Conservation (phyloP, 2,797 vertebrate species). For the Tamandua tetradactyla region DNA sequence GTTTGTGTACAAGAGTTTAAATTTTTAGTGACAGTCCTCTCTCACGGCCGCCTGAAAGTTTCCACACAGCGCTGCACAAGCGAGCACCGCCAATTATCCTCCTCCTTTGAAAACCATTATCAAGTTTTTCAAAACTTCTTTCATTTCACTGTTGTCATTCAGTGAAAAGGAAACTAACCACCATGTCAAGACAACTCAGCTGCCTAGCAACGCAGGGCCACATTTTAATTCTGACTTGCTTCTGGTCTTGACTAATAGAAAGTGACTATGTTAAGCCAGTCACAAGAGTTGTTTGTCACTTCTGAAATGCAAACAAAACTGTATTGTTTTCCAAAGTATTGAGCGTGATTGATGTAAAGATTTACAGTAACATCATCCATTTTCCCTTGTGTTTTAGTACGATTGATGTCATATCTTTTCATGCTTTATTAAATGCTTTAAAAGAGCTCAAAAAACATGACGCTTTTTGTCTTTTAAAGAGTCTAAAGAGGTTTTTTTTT, state of each 20-base stretch:
- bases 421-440: slow-evolving; percentile 95
- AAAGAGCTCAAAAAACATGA: slow-evolving; percentile 89
- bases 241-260: slow-evolving; percentile 98
- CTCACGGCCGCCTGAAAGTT: slow-evolving; percentile 93
- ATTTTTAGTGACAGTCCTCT: slow-evolving; percentile 93
- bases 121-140: slow-evolving; percentile 99
- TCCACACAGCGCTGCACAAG: slow-evolving; percentile 97
- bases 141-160: slow-evolving; percentile 99
- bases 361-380: slow-evolving; percentile 98
- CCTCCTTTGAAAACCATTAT: slow-evolving; percentile 98
- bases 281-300: slow-evolving; percentile 99
- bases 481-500: slow-evolving; percentile 83
- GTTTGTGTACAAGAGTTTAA: slow-evolving; percentile 99
- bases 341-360: slow-evolving; percentile 95
- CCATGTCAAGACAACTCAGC: slow-evolving; percentile 99
- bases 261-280: slow-evolving; percentile 98
- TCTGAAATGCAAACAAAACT: slow-evolving; percentile 99
- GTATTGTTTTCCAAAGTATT: slow-evolving; percentile 96
- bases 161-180: slow-evolving; percentile 99
- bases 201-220: slow-evolving; percentile 98
- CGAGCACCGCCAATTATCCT: slow-evolving; percentile 98
- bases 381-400: slow-evolving; percentile 95
- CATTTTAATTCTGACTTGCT: slow-evolving; percentile 99
- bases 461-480: slow-evolving; percentile 90
- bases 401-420: slow-evolving; percentile 99